phyloP scores from a whole-genome alignment of 2,113 vertebrate species.

The Rhineura floridana region DNA sequence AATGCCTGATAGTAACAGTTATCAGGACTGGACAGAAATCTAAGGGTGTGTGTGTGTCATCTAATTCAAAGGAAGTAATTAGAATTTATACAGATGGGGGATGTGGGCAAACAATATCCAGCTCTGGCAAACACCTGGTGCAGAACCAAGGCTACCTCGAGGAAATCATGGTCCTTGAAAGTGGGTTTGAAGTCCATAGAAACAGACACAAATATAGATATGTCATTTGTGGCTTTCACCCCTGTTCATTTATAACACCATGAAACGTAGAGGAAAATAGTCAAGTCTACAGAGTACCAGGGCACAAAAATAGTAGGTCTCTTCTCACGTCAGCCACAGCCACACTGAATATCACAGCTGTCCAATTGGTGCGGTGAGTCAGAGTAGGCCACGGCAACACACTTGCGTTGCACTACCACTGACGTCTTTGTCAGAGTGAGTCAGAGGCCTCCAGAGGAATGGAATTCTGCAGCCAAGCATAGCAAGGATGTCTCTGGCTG shows the following conservation, averaged over 20 bases:
- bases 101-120: background rate
- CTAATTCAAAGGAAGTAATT: background rate
- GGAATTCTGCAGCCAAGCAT: background rate
- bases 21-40: background rate
- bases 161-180: background rate
- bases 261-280: background rate
- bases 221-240: background rate
- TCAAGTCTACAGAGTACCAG: background rate
- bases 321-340: background rate
- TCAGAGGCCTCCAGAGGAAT: conserved; percentile 21
- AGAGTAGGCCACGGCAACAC: background rate
- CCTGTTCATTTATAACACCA: background rate
- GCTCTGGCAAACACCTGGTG: background rate
- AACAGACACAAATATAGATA: background rate
- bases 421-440: conserved; percentile 23
- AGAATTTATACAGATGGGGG: background rate
- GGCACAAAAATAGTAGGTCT: background rate
- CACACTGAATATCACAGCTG: background rate
- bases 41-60: background rate
- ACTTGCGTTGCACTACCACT: background rate
- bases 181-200: background rate
- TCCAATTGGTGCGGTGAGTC: conserved; percentile 17
- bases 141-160: background rate
- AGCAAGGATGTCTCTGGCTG: background rate
- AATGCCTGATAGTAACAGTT: background rate